Evolutionary conservation across 2,797 vertebrate genomes (phyloP), one percentile per base, ranked within the genome.

Genomic region (Eulemur mongoz): DNA sequence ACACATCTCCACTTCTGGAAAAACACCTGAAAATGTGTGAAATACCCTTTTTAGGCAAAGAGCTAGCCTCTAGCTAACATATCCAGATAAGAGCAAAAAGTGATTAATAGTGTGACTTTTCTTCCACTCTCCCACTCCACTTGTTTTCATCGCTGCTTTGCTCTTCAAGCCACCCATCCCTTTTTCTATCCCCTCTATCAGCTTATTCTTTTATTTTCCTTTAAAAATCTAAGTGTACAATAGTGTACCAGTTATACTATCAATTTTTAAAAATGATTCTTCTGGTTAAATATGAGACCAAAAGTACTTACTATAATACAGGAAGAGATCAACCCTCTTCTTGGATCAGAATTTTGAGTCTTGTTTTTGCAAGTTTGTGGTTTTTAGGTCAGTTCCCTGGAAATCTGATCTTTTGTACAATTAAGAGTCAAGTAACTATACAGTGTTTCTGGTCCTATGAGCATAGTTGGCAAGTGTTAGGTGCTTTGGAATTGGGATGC

Each of bases 321-420:
- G 57, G 32, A 52, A 89, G 69, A 91, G 48, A 91, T 73, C 18
- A 88, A 85, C 14, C 4, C 72, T 40, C 65, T 83, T 61, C 35
- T 87, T 88, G 54, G 40, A 88, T 89, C 45, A 81, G 20, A 92
- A 86, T 95, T 85, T 91, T 32, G 52, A 61, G 18, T 88, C n/a
- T 89, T 80, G 17, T 43, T 93, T 95, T 90, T 78, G 27, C 70
- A 50, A 38, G 18, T 65, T 83, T 73, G 23, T 82, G 32, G 23
- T 61, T 86, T 96, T 94, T 81, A 75, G 73, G 40, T 90, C 35
- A 94, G 52, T 86, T 96, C 35, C 25, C 52, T 89, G 52, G 35
- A 85, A 95, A 50, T 52, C n/a, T 30, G 43, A 80, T 79, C 76
- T 89, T 95, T 88, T 75, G 63, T 40, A 67, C n/a, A 96, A 69